phyloP scores from a whole-genome alignment of 2,888 invertebrate species.

The Drosophila prostipennis region DNA sequence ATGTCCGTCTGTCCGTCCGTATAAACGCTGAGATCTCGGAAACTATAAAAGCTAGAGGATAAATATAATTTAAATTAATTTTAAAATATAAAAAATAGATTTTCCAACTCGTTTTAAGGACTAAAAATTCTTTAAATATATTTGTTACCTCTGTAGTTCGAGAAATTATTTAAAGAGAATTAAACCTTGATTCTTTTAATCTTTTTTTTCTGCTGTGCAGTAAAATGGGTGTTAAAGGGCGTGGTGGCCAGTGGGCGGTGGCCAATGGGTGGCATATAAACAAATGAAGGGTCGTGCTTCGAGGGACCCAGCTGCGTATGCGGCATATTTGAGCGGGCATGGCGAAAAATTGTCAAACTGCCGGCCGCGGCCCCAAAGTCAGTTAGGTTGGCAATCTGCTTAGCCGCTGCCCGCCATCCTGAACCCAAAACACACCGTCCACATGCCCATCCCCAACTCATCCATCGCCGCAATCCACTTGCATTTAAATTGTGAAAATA shows the following conservation, averaged over 20 bases:
- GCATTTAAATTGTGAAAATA: conserved; percentile 79
- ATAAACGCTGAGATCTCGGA: no score
- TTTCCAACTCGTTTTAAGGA: no score
- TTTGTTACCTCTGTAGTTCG: no score
- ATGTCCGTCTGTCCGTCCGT: no score
- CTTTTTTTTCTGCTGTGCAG: background rate
- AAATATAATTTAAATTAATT: no score
- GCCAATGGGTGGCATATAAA: conserved; percentile 51
- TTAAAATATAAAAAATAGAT: no score
- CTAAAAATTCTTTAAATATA: no score
- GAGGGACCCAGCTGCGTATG: conserved; percentile 66
- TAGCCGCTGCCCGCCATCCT: conserved; percentile 37
- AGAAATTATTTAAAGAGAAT: no score
- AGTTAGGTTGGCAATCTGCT: conserved; percentile 70
- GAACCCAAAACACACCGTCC: background rate
- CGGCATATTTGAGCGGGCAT: conserved; percentile 63
- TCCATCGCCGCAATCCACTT: conserved; percentile 42
- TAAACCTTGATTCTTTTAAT: background rate
- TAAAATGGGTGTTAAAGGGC: conserved; percentile 5
- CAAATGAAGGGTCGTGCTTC: conserved; percentile 68
- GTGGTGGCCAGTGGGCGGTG: background rate
- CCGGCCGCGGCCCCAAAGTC: conserved; percentile 70
- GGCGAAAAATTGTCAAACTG: conserved; percentile 74
- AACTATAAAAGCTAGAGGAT: no score
- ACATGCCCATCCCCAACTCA: background rate